Conservation (phyloP, 1,140 invertebrate genomes). For the Zaprionus ornatus region DNA sequence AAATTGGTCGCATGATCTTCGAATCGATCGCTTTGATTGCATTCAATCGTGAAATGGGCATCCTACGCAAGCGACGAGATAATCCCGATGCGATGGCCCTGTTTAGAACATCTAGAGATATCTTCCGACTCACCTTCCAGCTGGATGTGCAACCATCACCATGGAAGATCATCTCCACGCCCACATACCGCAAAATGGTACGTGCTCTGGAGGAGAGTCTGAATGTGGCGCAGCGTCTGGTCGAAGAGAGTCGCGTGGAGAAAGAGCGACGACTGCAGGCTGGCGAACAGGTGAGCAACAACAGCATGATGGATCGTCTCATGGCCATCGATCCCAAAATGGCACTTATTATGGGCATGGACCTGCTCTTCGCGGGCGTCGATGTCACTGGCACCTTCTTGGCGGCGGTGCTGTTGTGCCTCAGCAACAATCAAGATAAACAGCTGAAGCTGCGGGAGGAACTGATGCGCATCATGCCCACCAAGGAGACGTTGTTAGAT, state of each 20-base stretch:
- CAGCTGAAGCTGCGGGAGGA: constrained; percentile 85
- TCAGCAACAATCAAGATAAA: constrained; percentile 85
- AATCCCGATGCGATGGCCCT: constrained; percentile 37
- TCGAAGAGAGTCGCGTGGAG: constrained; percentile 39
- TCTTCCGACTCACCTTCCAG: constrained; percentile 50
- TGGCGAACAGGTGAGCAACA: constrained; percentile 31
- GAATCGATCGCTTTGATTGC: constrained; percentile 41
- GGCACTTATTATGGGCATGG: constrained; percentile 87
- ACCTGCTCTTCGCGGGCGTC: constrained; percentile 90
- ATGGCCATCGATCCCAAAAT: constrained; percentile 86
- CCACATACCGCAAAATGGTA: constrained; percentile 85
- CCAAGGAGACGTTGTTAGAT: constrained; percentile 77
- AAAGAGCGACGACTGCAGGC: constrained; percentile 33
- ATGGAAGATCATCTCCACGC: constrained; percentile 87
- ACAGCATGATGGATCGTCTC: constrained; percentile 86
- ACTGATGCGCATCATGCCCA: constrained; percentile 75
- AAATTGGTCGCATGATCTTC: constrained; percentile 41
- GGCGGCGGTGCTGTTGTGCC: constrained; percentile 47
- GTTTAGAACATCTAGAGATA: constrained; percentile 11
- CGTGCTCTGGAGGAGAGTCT: constrained; percentile 69
- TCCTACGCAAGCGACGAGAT: constrained; percentile 42
- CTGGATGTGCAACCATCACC: constrained; percentile 87
- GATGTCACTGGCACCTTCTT: constrained; percentile 85
- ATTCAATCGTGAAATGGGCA: constrained; percentile 51
- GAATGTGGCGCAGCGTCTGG: constrained; percentile 35